Evolutionary conservation across 2,113 vertebrate species (phyloP).

Genomic region (Gobiocypris rarus): DNA sequence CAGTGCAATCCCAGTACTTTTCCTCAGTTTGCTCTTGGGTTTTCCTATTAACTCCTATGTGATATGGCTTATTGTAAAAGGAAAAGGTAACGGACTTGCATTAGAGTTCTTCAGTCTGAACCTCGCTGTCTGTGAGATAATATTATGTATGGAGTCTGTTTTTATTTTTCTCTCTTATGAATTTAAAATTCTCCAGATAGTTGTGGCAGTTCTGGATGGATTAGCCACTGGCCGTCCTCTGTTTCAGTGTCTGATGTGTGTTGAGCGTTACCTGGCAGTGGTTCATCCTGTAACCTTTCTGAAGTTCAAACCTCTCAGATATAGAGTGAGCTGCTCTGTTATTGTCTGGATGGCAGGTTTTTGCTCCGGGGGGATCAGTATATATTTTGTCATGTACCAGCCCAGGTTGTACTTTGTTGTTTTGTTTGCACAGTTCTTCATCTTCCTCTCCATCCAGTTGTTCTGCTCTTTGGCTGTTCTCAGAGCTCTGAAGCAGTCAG

Average conservation of each 20-base stretch:
- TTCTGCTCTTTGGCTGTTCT: conserved; percentile 1
- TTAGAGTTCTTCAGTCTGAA: neutral
- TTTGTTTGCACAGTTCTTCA: neutral
- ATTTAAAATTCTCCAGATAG: too few species aligned
- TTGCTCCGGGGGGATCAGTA: neutral
- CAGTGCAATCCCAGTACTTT: neutral
- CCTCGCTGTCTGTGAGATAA: conserved; percentile 19
- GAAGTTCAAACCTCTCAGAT: neutral
- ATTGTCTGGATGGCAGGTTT: conserved; percentile 9
- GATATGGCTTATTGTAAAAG: conserved; percentile 41
- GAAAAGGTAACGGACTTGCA: conserved; percentile 13
- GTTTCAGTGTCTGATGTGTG: conserved; percentile 8
- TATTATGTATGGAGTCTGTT: neutral
- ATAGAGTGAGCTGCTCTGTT: conserved; percentile 20
- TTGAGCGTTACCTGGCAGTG: conserved; percentile 3
- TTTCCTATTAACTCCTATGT: conserved; percentile 16
- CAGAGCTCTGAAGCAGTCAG: conserved; percentile 22
- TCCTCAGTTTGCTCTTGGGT: neutral
- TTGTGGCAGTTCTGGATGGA: neutral
- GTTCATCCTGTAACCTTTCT: neutral
- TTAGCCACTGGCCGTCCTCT: conserved; percentile 8
- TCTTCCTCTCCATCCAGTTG: conserved; percentile 16
- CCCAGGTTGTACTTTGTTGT: neutral
- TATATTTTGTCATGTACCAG: neutral
- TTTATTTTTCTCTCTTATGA: neutral